A percentile compares a stretch with the other conserved stretches of the same genome.
Evolutionary conservation across 2,113 vertebrate species (phyloP).

Genomic region (Ariopsis seemanni): DNA sequence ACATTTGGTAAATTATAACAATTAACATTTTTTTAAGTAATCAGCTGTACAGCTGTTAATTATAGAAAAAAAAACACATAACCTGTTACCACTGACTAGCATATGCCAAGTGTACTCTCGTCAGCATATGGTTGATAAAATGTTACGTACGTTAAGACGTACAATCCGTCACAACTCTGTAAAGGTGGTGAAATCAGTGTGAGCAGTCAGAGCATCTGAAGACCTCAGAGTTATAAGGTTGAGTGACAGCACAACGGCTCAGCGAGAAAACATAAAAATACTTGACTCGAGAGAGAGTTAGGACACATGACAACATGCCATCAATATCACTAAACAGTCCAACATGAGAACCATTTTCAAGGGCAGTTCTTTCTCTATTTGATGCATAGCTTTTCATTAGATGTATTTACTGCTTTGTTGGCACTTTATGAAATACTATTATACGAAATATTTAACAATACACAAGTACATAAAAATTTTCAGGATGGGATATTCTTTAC

Average conservation of each 20-base stretch:
- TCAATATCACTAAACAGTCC: not conserved
- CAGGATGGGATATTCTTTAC: not conserved
- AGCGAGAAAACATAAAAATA: not conserved
- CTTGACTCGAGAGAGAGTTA: not conserved
- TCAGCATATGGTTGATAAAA: not conserved
- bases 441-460: not conserved
- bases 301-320: not conserved
- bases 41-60: not conserved
- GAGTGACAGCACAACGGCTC: not conserved
- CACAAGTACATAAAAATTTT: too few species aligned
- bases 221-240: not conserved
- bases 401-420: constrained; percentile 1
- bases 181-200: not conserved
- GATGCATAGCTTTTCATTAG: not conserved
- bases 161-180: not conserved
- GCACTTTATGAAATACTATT: not conserved
- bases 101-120: not conserved
- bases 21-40: not conserved
- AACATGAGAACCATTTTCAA: not conserved
- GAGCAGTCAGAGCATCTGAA: not conserved
- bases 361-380: not conserved
- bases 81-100: not conserved
- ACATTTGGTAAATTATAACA: not conserved
- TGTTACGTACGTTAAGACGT: not conserved
- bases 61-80: not conserved